Evolutionary conservation across 30 jellyfish, hydroid and myxozoan genomes (phyloP), one percentile per base, ranked within the genome.

Genomic region (Aurelia sp.): DNA sequence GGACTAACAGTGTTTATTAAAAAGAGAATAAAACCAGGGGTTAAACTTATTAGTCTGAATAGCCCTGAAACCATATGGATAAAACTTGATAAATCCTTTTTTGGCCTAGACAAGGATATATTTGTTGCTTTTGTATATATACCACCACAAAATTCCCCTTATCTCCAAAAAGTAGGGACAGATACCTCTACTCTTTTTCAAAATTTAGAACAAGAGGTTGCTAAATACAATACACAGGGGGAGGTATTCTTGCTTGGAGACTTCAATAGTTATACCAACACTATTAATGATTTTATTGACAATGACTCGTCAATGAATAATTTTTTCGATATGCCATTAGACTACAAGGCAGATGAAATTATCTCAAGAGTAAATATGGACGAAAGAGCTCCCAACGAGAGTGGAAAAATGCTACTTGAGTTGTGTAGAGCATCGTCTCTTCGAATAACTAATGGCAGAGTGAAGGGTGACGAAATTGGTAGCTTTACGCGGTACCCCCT

Each of bases 141-240:
- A 31, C 80, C 80, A 20, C 80, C 80, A 8, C 12, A 68, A 19
- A 68, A 68, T 33, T 68, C 80, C 60, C 80, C 57, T 18, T 68
- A 68, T 4, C 60, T 68, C 57, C 60, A 68, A 41, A 68, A 33
- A 13, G 16, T 68, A 41, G 80, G 80, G 35, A 20, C 35, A 15
- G 60, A 68, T 2, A 27, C 33, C 33, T 27, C 33, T 27, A 27
- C 33, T 13, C 33, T 58, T 33, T 68, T 68, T 64, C 57, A 68
- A 33, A 68, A 41, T 24, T 33, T 68, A 20, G 80, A 68, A 68
- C 57, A 68, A 68, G 80, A 68, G 15, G 80, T 68, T 31, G 80
- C 80, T 2, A 68, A 33, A 68, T 68, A 68, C 35, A 68, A 20
- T 68, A 33, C 21, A 19, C 57, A 8, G 59, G 80, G 80, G 16